These are phyloP conservation scores for Alca torda DNA, from an alignment of 2,797 vertebrate species.

Conservation along the genomic window DNA sequence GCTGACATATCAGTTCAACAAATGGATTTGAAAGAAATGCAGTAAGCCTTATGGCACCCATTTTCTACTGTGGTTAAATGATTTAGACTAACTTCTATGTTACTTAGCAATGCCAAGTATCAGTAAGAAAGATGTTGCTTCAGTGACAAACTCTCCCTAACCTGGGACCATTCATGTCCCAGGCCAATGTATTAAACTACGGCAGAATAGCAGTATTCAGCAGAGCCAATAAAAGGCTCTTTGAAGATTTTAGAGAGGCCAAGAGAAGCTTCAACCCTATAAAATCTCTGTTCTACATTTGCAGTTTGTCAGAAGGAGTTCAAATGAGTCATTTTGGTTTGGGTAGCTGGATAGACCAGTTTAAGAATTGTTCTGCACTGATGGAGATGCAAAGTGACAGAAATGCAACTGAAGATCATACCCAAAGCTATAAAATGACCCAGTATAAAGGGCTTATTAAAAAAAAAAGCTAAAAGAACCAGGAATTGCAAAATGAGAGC, in stretches of 20 bases:
- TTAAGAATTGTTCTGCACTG: not conserved
- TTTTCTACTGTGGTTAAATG: not conserved
- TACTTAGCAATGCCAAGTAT: not conserved
- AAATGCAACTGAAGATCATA: not conserved
- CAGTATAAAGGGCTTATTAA: not conserved
- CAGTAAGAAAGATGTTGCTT: not conserved
- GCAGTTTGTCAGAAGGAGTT: not conserved
- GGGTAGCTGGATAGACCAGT: not conserved
- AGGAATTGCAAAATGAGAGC: not conserved
- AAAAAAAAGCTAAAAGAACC: not conserved
- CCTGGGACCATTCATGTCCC: not conserved
- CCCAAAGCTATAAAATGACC: not conserved
- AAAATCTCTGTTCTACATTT: not conserved
- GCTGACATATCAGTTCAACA: not conserved
- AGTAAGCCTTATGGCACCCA: not conserved
- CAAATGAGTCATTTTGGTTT: not conserved
- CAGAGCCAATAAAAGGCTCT: not conserved
- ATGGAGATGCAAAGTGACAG: not conserved
- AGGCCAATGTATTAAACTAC: not conserved
- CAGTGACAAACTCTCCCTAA: not conserved
- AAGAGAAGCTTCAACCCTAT: not conserved
- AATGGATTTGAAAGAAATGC: not conserved
- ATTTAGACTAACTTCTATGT: not conserved
- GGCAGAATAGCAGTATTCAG: not conserved
- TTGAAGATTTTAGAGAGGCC: not conserved